Evolutionary conservation across 1,140 invertebrate genomes (phyloP), one percentile per base, ranked within the genome.

Genomic region (Drosophila yakuba): DNA sequence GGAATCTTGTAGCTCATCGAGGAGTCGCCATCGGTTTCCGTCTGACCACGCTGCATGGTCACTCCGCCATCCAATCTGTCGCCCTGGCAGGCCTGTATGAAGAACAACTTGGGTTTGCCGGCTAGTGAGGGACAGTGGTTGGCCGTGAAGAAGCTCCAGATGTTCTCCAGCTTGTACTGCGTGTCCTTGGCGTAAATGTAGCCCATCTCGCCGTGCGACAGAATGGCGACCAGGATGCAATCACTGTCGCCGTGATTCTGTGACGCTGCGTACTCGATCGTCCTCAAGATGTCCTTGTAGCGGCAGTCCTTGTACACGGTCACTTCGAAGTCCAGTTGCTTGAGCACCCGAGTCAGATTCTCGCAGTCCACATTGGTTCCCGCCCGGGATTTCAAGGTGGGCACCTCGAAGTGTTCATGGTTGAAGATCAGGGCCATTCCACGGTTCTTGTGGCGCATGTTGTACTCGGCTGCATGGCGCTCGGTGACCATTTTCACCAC

Each of bases 41-140:
- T 91, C 38, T 78, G 80, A 6, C 64, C 60, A 6, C 88, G 84
- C 14, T 93, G 91, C 11, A 96, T 92, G 20, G 93, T 94, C 8
- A 95, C 93, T 11, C 96, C 97, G 38, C 93, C 92, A 93, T 98
- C 97, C 20, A 98, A 92, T 80, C 95, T 95, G 91, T 97, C 96
- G 17, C 97, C 97, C 92, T 98, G 97, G 77, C 97, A 98, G 75
- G 97, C 97, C 94, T 98, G 97, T 78, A 98, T 96, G 78, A 98
- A 98, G 92, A 98, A 98, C 47, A 98, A 73, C 92, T 98, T 98
- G 6, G 97, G 97, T 93, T 98, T 98, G n/a, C 98, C 98, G 80
- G 96, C 97, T 51, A 99, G 93, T 59, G 95, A 94, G 11, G 95
- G 95, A 82, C 98, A 98, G 68, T 95, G 96, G 89, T 98, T 96